Base-by-base conservation (phyloP, 1,140 invertebrate species). In the Cyclina sinensis region DNA sequence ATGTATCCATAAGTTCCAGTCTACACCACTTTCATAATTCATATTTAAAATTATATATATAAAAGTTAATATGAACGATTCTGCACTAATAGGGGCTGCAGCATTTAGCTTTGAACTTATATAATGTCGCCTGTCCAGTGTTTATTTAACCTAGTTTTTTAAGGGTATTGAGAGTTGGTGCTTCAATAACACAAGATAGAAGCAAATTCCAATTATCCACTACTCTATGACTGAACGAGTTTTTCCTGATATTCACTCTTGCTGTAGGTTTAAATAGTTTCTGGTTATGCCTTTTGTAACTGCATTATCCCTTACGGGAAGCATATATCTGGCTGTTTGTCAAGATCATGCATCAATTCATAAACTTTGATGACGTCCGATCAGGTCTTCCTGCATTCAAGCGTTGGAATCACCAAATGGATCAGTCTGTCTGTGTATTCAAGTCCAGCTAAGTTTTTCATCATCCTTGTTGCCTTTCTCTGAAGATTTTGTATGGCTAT, bases 401-500 rank as follows among this genome's bases (percentile, higher is more conserved):
- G 59, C 27, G 79, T 74, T 46, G 84, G 81, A 16, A 88, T 30
- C 37, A 43, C 57, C 21, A 91, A 35, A 59, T 27, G 24, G 81
- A 30, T 48, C 12, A 91, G 39, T 65, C 85, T 84, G 54, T 89
- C 70, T 54, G 21, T 11, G 48, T 90, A 89, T 14, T 18, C 18
- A 32, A 82, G 27, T 21, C 88, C 37, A 48, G 24, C 59, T 68
- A 91, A 5, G 46, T 43, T 0, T 32, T 57, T 51, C 7, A 80
- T 35, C 32, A 90, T 32, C 87, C 85, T 88, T 0, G 78, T 90
- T 27, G 89, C 78, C 30, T 86, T 57, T 35, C 86, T 39, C 70
- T 91, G 91, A 3, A 90, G 80, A 51, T 85, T 81, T 80, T 91
- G 88, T 27, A 91, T 86, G 16, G 21, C 51, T 11, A 84, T 74